Base-by-base conservation (phyloP, 1,140 invertebrate species). In the Drosophila santomea region DNA sequence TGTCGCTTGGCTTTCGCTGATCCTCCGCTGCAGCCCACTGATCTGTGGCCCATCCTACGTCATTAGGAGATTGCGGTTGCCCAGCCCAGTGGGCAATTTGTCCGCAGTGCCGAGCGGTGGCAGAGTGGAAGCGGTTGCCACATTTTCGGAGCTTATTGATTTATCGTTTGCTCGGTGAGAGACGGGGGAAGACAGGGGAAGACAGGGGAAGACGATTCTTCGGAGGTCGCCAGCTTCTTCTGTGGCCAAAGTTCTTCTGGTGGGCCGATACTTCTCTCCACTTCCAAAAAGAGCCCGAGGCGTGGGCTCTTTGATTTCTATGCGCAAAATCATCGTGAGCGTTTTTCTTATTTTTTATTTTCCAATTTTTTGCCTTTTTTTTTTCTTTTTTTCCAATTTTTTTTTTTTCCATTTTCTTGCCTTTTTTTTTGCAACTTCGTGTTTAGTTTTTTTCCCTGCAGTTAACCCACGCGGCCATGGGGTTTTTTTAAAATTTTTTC, bases 91-190 rank as follows among this genome's bases (percentile, higher is more conserved):
- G 45, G 32, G 17, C 61, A 69, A 69, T 55, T 69, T 69, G 62
- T 69, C 50, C 50, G 50, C 17, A 20, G n/a, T 45, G 39, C 12
- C 25, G 10, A n/a, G 39, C 38, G 25, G 44, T 17, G 20, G 28
- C 23, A 56, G 38, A 56, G 44, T 45, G 39, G 58, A 52, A 76
- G 63, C 83, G 52, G 71, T 89, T 89, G 80, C 80, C 64, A 36
- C 23, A 89, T 80, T 77, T 80, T 48, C 15, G 56, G 58, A 43
- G 32, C 68, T 89, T 77, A 88, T 88, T 89, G 83, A 88, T 88
- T 88, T 80, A 88, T 89, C 72, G 75, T 14, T 41, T 17, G 43
- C n/a, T 14, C 36, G 41, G 50, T 50, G 20, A 20, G 20, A 20
- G 20, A 20, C 20, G 2, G 20, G 20, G 20, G 1, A 20, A 20